Conservation (phyloP, 2,797 vertebrate genomes). For the Lates japonicus region DNA sequence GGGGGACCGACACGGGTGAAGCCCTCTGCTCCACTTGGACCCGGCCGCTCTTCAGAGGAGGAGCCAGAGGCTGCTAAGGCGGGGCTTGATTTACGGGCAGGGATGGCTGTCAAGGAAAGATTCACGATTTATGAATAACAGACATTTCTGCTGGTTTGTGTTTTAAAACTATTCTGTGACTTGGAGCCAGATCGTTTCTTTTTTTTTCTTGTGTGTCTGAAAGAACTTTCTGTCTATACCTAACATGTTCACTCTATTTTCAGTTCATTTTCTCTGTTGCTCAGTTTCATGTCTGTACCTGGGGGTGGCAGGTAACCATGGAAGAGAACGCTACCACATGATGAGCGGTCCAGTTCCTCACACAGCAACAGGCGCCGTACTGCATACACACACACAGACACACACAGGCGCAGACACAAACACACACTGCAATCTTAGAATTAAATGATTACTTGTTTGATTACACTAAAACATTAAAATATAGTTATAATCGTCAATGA, state of each 20-base stretch:
- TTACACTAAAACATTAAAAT: background rate
- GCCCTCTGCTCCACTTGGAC: conserved; percentile 87
- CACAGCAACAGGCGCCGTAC: conserved; percentile 95
- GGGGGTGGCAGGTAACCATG: conserved; percentile 98
- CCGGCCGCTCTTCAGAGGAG: conserved; percentile 83
- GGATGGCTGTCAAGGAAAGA: conserved; percentile 87
- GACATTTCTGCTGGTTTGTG: background rate
- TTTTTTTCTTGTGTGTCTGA: too few species aligned
- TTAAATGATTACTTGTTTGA: background rate
- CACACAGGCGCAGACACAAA: background rate
- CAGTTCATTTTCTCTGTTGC: background rate
- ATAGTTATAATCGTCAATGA: too few species aligned
- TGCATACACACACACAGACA: conserved; percentile 59
- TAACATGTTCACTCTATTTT: background rate
- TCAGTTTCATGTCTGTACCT: conserved; percentile 82
- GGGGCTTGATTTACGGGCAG: conserved; percentile 89
- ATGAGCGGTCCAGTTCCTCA: conserved; percentile 97
- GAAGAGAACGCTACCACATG: conserved; percentile 98
- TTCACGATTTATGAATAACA: background rate
- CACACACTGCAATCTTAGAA: background rate
- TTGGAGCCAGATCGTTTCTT: background rate
- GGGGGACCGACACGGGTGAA: conserved; percentile 77
- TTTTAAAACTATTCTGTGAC: background rate
- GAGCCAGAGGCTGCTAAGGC: conserved; percentile 67
- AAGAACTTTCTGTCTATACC: background rate